Conservation (phyloP, 2,113 vertebrate species). For the Melozone crissalis region DNA sequence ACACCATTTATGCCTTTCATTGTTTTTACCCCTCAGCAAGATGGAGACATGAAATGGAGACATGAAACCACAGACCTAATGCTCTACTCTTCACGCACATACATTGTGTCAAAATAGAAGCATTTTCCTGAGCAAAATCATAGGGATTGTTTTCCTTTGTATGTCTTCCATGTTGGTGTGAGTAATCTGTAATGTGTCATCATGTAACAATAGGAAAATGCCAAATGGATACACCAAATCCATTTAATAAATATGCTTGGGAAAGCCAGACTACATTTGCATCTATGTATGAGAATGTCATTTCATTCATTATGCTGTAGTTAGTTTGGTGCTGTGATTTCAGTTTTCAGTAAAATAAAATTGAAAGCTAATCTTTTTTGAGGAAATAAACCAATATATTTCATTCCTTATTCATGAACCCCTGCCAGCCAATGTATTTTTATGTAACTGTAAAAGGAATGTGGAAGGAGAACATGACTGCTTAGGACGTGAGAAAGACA, state of each 20-base stretch:
- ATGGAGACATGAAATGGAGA: slow-evolving; percentile 7
- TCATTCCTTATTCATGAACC: neutral
- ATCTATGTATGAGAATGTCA: neutral
- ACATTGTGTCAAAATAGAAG: neutral
- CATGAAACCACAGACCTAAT: slow-evolving; percentile 18
- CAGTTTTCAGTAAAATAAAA: neutral
- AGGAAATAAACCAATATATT: neutral
- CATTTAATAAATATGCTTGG: neutral
- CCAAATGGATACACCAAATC: neutral
- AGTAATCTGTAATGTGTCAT: neutral
- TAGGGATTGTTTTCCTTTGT: neutral
- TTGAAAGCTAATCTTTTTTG: neutral
- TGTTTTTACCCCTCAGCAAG: slow-evolving; percentile 38
- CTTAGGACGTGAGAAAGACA: neutral
- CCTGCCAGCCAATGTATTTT: neutral
- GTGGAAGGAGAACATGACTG: neutral
- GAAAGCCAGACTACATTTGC: neutral
- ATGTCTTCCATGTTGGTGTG: neutral
- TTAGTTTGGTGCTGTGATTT: neutral
- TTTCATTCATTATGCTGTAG: neutral
- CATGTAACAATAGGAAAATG: neutral
- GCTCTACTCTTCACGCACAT: neutral
- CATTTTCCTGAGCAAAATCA: neutral
- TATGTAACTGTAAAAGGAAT: neutral
- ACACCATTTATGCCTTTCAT: neutral